These are phyloP conservation scores for Thamnophis sirtalis DNA, from an alignment of 2,113 vertebrate species.

Conservation along the genomic window DNA sequence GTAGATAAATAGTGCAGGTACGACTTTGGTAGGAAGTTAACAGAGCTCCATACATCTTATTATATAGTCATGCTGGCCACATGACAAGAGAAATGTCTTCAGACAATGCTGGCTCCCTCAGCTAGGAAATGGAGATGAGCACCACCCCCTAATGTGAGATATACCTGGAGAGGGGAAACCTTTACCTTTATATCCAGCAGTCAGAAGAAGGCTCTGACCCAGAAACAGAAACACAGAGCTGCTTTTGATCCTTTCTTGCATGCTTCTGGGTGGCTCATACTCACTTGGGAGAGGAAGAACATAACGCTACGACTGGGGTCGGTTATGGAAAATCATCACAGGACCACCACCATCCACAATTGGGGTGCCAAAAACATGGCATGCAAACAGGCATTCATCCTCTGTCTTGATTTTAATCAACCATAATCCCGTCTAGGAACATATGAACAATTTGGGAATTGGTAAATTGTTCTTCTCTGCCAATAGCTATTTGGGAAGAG, in stretches of 20 bases:
- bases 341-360: neutral
- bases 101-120: neutral
- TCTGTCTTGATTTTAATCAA: neutral
- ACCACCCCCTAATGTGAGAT: neutral
- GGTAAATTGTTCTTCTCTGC: neutral
- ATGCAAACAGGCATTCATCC: neutral
- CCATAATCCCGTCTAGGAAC: neutral
- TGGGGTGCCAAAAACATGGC: neutral
- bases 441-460: neutral
- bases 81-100: neutral
- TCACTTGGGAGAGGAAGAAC: neutral
- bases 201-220: neutral
- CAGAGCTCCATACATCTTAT: neutral
- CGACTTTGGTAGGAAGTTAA: neutral
- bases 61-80: neutral
- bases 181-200: neutral
- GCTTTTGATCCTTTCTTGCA: neutral
- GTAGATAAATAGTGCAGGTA: neutral
- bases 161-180: neutral
- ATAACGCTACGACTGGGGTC: neutral
- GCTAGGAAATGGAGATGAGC: neutral
- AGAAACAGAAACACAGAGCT: neutral
- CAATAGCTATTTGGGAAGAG: neutral
- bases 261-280: neutral
- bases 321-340: neutral